Conservation (phyloP, 1,140 invertebrate species). For the Zaprionus ornatus region DNA sequence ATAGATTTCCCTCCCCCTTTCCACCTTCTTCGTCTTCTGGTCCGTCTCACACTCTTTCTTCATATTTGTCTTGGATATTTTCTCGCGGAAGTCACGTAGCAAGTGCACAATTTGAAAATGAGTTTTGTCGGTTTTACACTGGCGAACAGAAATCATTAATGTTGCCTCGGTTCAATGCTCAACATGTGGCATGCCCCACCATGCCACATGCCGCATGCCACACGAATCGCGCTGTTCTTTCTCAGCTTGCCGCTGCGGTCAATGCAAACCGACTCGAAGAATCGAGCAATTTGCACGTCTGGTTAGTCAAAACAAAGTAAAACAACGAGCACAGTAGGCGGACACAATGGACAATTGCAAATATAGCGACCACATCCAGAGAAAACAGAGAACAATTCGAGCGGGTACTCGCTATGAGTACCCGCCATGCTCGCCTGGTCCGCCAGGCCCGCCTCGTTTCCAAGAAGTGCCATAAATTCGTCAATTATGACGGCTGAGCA, state of each 20-base stretch:
- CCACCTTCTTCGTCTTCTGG: background rate
- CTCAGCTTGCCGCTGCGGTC: conserved; percentile 55
- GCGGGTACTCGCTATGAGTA: conserved; percentile 1
- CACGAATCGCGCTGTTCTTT: conserved; percentile 26
- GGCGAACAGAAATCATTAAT: conserved; percentile 63
- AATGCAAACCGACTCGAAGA: conserved; percentile 73
- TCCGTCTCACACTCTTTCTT: background rate
- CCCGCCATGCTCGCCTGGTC: conserved; percentile 2
- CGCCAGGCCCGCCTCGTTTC: conserved; percentile 33
- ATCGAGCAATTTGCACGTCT: conserved; percentile 80
- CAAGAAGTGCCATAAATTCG: conserved; percentile 78
- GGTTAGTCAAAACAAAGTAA: conserved; percentile 71
- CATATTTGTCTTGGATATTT: conserved; percentile 53
- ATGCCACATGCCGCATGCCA: conserved; percentile 35
- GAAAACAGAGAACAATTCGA: conserved; percentile 57
- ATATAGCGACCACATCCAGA: conserved; percentile 31
- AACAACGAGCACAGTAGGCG: conserved; percentile 54
- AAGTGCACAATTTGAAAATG: conserved; percentile 77
- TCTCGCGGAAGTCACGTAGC: conserved; percentile 79
- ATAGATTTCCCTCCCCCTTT: background rate
- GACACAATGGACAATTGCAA: conserved; percentile 53
- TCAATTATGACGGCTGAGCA: conserved; percentile 76
- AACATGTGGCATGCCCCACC: conserved; percentile 18
- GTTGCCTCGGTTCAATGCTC: conserved; percentile 34
- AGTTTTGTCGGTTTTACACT: conserved; percentile 76